Percentiles rank a stretch among this genome's conserved stretches.
phyloP scores from a whole-genome alignment of 1,140 invertebrate genomes.

The Spodoptera frugiperda region DNA sequence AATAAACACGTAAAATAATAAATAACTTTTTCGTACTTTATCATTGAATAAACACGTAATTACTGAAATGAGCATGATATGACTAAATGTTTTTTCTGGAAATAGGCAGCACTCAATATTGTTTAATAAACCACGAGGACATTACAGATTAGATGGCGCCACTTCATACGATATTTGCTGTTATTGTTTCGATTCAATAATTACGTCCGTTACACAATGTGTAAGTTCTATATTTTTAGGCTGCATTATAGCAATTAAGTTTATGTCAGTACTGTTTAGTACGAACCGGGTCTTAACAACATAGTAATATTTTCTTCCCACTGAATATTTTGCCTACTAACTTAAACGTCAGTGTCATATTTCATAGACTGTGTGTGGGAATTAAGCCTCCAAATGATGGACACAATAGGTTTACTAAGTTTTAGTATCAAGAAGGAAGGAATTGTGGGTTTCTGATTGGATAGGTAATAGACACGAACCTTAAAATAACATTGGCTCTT shows the following conservation, averaged over 20 bases:
- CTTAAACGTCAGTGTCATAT: conserved; percentile 46
- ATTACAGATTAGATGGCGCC: conserved; percentile 33
- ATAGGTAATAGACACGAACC: conserved; percentile 65
- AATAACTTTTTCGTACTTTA: no score
- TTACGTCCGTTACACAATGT: conserved; percentile 16
- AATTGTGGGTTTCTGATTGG: conserved; percentile 24
- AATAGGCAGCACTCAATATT: conserved; percentile 2
- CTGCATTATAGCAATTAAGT: no score
- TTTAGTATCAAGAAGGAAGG: not conserved
- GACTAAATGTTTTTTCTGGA: not conserved
- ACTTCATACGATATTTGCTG: conserved; percentile 19
- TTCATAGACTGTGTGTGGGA: conserved; percentile 20
- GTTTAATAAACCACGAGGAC: conserved; percentile 38
- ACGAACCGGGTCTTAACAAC: no score
- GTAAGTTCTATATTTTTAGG: not conserved
- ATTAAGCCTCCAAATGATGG: not conserved
- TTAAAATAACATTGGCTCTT: conserved; percentile 83
- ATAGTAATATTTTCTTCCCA: not conserved
- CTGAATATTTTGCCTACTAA: not conserved
- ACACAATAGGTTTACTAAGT: not conserved
- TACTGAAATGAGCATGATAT: not conserved
- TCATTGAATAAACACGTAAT: no score
- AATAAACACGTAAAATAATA: no score
- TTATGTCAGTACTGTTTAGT: no score
- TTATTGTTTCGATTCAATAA: conserved; percentile 30